Evolutionary conservation across 1,140 invertebrate genomes (phyloP).

Genomic region (Zophobas morio): DNA sequence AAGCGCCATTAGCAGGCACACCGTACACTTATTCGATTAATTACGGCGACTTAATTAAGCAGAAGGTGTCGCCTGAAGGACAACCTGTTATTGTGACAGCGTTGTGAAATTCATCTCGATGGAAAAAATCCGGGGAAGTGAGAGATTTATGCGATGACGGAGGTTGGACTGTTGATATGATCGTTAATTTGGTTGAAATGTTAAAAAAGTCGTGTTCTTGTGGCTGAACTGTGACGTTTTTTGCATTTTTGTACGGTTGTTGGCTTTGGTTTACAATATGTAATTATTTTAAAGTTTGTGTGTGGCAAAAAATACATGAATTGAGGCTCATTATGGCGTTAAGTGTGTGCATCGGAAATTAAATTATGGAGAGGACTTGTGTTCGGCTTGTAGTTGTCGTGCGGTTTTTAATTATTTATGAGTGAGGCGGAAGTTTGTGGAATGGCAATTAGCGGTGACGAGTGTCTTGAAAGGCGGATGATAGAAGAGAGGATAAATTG

Average conservation of each 20-base stretch:
- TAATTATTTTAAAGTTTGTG: background rate
- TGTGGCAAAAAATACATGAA: background rate
- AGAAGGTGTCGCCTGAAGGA: conserved; percentile 34
- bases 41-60: conserved; percentile 30
- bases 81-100: background rate
- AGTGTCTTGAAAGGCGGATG: too few relatives aligned
- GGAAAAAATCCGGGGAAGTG: background rate
- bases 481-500: too few relatives aligned
- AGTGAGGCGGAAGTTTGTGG: too few relatives aligned
- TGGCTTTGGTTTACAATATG: background rate
- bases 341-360: background rate
- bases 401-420: too few relatives aligned
- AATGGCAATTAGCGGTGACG: too few relatives aligned
- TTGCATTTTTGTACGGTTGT: background rate
- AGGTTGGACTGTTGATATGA: background rate
- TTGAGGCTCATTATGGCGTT: background rate
- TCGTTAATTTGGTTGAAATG: background rate
- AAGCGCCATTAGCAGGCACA: conserved; percentile 33
- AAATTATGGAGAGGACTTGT: background rate
- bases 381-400: background rate
- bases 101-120: background rate
- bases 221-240: background rate
- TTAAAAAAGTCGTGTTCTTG: background rate
- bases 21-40: conserved; percentile 26
- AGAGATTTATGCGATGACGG: too few relatives aligned